Conservation (phyloP, 2,888 invertebrate genomes). For the Druceiella hillmani region DNA sequence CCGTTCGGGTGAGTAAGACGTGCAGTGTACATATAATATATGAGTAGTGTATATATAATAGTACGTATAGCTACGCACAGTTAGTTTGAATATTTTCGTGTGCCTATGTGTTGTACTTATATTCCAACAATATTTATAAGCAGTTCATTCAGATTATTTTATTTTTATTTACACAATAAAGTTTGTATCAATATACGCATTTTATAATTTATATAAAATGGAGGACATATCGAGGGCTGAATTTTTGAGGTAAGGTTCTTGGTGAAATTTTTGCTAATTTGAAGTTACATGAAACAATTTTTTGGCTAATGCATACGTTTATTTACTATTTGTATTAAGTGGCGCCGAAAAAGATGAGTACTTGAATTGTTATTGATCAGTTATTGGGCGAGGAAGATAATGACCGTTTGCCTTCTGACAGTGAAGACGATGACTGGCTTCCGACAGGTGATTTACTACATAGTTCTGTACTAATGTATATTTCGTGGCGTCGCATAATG, state of each 20-base stretch:
- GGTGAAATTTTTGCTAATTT: conserved; percentile 3
- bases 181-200: conserved; percentile 2
- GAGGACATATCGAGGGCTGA: conserved; percentile 3
- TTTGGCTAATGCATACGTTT: conserved; percentile 5
- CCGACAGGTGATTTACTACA: conserved; percentile 3
- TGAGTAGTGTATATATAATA: too few species aligned
- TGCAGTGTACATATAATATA: too few species aligned
- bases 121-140: conserved; percentile 3
- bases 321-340: conserved; percentile 3
- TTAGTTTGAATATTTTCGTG: conserved; percentile 4
- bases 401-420: background rate
- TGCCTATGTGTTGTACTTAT: background rate
- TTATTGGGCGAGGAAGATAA: conserved; percentile 5
- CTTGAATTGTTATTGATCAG: conserved; percentile 4
- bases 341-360: conserved; percentile 2
- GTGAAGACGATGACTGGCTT: conserved; percentile 3
- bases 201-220: conserved; percentile 1
- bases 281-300: conserved; percentile 5
- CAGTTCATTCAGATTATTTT: conserved; percentile 4
- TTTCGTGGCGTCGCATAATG: too few species aligned
- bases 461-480: conserved; percentile 2
- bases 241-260: conserved; percentile 4
- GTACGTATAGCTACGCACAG: conserved; percentile 3
- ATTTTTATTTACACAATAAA: too few species aligned
- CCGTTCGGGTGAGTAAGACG: conserved; percentile 1